Conservation (phyloP, 2,113 vertebrate genomes). For the Mustela lutreola region DNA sequence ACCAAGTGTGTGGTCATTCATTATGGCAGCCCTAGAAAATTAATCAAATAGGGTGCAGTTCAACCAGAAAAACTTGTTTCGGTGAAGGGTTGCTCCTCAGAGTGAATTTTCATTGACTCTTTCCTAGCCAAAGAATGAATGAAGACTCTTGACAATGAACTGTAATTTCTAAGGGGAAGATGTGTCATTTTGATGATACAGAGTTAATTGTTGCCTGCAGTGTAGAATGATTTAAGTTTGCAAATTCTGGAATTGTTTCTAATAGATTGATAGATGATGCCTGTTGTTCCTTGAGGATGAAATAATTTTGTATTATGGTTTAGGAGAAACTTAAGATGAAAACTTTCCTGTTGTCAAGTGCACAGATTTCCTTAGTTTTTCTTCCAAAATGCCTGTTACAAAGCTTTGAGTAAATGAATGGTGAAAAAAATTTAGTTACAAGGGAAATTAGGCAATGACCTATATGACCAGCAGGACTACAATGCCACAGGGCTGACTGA, state of each 20-base stretch:
- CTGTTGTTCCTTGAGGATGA: neutral
- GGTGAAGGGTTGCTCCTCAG: neutral
- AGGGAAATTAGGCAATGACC: neutral
- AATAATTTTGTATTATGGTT: slow-evolving; percentile 28
- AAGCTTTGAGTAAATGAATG: slow-evolving; percentile 29
- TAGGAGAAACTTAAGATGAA: neutral
- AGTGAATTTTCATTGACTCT: neutral
- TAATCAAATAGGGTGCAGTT: neutral
- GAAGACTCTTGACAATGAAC: neutral
- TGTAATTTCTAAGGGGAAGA: neutral
- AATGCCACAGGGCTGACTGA: neutral
- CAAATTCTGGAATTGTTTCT: neutral
- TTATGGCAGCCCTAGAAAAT: neutral
- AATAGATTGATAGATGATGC: neutral
- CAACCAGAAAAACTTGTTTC: neutral
- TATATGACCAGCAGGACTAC: neutral
- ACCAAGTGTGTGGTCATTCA: neutral
- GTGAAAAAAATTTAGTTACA: neutral
- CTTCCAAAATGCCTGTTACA: neutral
- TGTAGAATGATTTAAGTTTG: neutral
- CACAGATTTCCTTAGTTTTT: neutral
- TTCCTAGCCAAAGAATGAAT: neutral
- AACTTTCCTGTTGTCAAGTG: neutral
- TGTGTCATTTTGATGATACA: neutral
- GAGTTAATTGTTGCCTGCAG: neutral